Base-by-base conservation (phyloP, 2,888 invertebrate species). In the Drosophila ustulata region DNA sequence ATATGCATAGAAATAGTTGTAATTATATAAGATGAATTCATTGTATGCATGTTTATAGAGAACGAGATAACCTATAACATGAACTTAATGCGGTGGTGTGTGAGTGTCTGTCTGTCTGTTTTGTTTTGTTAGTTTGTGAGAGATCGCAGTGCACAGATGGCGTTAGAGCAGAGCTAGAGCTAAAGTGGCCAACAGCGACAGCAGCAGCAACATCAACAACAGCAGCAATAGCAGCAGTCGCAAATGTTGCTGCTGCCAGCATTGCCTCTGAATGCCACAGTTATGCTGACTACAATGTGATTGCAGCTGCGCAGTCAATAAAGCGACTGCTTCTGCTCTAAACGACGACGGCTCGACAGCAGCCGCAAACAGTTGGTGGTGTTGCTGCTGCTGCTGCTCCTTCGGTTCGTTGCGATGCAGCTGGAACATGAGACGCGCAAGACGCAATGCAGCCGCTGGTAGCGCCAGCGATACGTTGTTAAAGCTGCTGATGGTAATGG, bases 401-500 rank as follows among this genome's bases (percentile, higher is more conserved):
- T 30, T 18, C 11, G 30, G 55, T 37, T 34, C 47, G 56, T 26
- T 59, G 47, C 46, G 39, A 2, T 64, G 69, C 41, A 66, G 68
- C 56, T 64, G 66, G 23, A 66, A 49, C 63, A 67, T 49, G 8
- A 70, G 63, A 18, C 63, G 67, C 37, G 63, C 56, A 52, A 82
- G 45, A 23, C 69, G 82, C 64, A 63, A 50, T 5, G 66, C 69
- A 53, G 63, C 76, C 13, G 46, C 58, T 23, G 67, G 47, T 53
- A 79, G 50, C 25, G 62, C 49, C 46, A 55, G 45, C 66, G 75
- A 71, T 57, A 75, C 86, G 80, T 86, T 85, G 89, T 88, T 86
- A 89, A 78, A 89, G 89, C 63, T 85, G 85, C 74, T 83, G 89
- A 71, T 87, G 90, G 66, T 89, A 90, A 32, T 81, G 76, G 71